Evolutionary conservation across 2,113 vertebrate genomes (phyloP).

Genomic region (Zosterops lateralis): DNA sequence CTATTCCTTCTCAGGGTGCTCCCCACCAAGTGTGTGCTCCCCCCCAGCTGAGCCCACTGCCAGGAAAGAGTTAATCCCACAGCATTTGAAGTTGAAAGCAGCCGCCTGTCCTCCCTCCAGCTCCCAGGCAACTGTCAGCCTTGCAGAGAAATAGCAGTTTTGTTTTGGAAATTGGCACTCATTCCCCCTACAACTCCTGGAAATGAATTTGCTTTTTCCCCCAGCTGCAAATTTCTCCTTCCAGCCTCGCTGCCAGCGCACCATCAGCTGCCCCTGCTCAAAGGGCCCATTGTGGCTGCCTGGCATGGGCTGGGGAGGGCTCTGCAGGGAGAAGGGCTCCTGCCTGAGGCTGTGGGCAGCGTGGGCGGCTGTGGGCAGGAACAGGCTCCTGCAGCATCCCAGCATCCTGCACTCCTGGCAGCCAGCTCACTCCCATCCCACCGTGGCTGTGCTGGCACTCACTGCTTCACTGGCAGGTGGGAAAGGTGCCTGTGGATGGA

Average conservation of each 20-base stretch:
- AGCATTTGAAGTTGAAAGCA: slow-evolving; percentile 29
- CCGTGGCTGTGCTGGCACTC: accelerated
- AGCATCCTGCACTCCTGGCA: neutral
- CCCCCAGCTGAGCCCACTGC: neutral
- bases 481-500: accelerated
- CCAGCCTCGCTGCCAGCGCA: slow-evolving; percentile 66
- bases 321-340: slow-evolving; percentile 30
- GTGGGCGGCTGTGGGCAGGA: neutral
- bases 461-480: accelerated
- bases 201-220: slow-evolving; percentile 70
- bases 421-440: accelerated
- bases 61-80: slow-evolving; percentile 46
- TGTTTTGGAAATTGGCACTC: slow-evolving; percentile 80
- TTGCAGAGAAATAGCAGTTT: slow-evolving; percentile 73
- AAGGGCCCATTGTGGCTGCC: slow-evolving; percentile 72
- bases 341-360: neutral
- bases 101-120: slow-evolving; percentile 60
- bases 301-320: slow-evolving; percentile 57
- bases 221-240: slow-evolving; percentile 76
- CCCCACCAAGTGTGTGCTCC: neutral
- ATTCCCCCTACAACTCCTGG: slow-evolving; percentile 64
- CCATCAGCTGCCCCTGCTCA: slow-evolving; percentile 78
- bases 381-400: neutral
- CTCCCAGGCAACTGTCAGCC: slow-evolving; percentile 71
- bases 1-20: accelerated